Evolutionary conservation across 2,113 vertebrate species (phyloP).

Genomic region (Boulengeromyrus knoepffleri): DNA sequence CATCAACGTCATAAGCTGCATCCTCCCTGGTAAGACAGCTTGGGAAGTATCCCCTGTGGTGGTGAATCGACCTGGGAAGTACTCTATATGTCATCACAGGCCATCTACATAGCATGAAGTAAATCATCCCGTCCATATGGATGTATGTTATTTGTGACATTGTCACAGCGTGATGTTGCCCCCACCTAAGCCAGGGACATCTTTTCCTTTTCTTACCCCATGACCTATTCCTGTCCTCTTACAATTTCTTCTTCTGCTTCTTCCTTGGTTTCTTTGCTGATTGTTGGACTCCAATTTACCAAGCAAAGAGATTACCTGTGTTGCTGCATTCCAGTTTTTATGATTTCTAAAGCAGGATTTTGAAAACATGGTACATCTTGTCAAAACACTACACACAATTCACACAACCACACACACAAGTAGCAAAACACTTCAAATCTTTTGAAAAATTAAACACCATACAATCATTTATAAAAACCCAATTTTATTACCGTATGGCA

Average conservation of each 20-base stretch:
- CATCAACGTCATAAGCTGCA: background rate
- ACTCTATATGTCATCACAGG: too few relatives aligned
- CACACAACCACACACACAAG: background rate
- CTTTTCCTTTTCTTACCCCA: background rate
- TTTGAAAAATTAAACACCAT: slow-evolving; percentile 13
- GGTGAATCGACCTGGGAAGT: background rate
- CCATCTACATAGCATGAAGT: too few relatives aligned
- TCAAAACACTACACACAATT: background rate
- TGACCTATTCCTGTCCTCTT: background rate
- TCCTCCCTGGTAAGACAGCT: too few relatives aligned
- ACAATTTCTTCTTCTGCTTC: background rate
- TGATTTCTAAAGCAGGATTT: background rate
- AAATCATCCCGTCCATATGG: background rate
- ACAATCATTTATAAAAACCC: slow-evolving; percentile 6
- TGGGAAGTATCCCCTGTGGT: background rate
- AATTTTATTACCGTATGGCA: slow-evolving; percentile 4
- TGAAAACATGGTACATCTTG: background rate
- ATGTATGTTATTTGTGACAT: background rate
- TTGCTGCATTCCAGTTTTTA: background rate
- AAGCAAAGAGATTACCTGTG: background rate
- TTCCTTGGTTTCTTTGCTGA: background rate
- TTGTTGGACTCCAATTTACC: background rate
- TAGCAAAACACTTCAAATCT: background rate
- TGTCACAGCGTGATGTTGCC: background rate
- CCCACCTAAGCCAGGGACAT: background rate